These are phyloP conservation scores for Tokudaia tokunoshimensis DNA, from an alignment of 2,797 vertebrate genomes.

Conservation along the genomic window DNA sequence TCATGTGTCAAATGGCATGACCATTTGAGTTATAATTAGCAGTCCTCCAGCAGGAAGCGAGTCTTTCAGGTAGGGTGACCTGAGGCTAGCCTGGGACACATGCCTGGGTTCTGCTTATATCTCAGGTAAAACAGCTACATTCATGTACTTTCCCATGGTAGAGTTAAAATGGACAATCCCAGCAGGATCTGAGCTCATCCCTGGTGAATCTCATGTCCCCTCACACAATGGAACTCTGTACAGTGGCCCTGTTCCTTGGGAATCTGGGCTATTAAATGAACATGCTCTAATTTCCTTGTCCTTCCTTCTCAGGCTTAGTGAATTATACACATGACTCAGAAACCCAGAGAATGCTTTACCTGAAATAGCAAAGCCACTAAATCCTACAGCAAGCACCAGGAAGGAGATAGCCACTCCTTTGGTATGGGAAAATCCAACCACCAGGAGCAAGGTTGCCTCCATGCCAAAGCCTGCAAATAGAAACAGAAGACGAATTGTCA, in stretches of 20 bases:
- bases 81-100: not conserved
- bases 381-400: conserved; percentile 97
- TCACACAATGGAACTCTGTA: not conserved
- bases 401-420: conserved; percentile 96
- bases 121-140: not conserved
- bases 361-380: conserved; percentile 99
- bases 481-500: conserved; percentile 54
- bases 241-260: not conserved
- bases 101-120: not conserved
- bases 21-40: not conserved
- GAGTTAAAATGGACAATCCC: not conserved
- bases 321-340: not conserved
- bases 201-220: not conserved
- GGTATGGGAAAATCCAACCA: conserved; percentile 98
- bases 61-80: not conserved
- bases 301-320: not conserved
- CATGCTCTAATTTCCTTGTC: not conserved
- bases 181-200: not conserved
- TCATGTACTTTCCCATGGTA: not conserved
- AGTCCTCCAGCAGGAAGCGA: not conserved
- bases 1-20: not conserved
- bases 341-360: conserved; percentile 88
- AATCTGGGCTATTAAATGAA: not conserved
- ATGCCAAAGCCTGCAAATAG: conserved; percentile 95
- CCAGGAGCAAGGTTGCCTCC: conserved; percentile 97